Conservation (phyloP, 2,888 invertebrate genomes). For the Pollenia griseotomentosa region DNA sequence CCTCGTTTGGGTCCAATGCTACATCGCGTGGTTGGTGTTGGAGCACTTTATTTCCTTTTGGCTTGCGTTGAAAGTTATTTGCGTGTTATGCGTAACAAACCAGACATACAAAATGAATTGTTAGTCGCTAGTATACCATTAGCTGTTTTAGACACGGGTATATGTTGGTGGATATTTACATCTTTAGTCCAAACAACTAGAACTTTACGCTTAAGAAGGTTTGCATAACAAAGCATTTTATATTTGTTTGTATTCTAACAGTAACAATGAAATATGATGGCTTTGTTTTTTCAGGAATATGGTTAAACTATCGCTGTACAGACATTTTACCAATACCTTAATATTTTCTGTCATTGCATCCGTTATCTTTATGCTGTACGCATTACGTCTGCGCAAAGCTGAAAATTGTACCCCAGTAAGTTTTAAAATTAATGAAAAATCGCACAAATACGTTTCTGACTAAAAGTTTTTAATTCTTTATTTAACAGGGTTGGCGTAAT, state of each 20-base stretch:
- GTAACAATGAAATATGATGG: not conserved
- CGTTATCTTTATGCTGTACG: constrained; percentile 96
- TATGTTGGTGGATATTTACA: constrained; percentile 97
- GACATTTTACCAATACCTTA: constrained; percentile 97
- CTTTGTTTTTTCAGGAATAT: constrained; percentile 88
- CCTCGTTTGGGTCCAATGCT: constrained; percentile 95
- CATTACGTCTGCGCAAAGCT: constrained; percentile 91
- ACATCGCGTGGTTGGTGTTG: constrained; percentile 94
- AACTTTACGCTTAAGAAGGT: constrained; percentile 92
- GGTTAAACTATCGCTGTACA: constrained; percentile 94
- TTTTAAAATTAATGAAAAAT: not conserved
- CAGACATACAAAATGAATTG: constrained; percentile 86
- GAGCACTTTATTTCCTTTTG: constrained; percentile 92
- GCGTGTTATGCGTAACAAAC: constrained; percentile 88
- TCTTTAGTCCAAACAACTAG: constrained; percentile 95
- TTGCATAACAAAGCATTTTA: not conserved
- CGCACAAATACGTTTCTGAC: not conserved
- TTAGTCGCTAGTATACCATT: constrained; percentile 93
- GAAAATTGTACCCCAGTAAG: constrained; percentile 90
- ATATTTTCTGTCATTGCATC: constrained; percentile 96
- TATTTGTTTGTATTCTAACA: not conserved
- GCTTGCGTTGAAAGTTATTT: constrained; percentile 95
- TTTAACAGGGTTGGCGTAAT: constrained; percentile 91
- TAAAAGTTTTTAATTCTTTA: not conserved
- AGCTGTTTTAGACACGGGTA: constrained; percentile 92